Conservation (phyloP, 1,140 invertebrate species). For the Camponotus floridanus region DNA sequence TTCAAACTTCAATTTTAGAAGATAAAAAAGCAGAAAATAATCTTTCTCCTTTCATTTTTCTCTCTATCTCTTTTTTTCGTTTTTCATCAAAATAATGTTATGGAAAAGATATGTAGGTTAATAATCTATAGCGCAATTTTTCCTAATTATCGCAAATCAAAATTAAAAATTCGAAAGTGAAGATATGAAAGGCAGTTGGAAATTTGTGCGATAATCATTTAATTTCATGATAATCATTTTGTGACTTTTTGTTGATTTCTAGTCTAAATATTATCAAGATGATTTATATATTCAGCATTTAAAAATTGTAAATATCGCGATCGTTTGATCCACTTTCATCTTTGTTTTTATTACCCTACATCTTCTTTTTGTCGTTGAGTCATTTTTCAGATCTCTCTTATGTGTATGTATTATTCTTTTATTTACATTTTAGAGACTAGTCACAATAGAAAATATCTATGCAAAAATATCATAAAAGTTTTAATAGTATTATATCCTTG, state of each 20-base stretch:
- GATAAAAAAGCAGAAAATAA: background rate
- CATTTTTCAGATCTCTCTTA: too few species aligned
- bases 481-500: background rate
- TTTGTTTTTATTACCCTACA: too few species aligned
- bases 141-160: background rate
- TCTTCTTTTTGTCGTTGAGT: too few species aligned
- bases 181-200: slow-evolving; percentile 10
- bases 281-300: too few species aligned
- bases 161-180: background rate
- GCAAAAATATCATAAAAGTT: background rate
- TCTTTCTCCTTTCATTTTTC: background rate
- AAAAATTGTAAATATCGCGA: too few species aligned
- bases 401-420: too few species aligned
- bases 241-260: background rate
- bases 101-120: slow-evolving; percentile 7
- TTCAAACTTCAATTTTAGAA: background rate
- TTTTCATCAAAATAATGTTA: slow-evolving; percentile 15
- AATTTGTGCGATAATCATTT: slow-evolving; percentile 37
- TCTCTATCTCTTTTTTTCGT: too few species aligned
- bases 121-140: background rate
- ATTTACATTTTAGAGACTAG: too few species aligned
- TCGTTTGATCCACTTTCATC: too few species aligned
- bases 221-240: background rate
- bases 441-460: background rate
- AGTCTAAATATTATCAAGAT: too few species aligned